Evolutionary conservation across 2,888 invertebrate genomes (phyloP).

Genomic region (Himalopsyche anomala): DNA sequence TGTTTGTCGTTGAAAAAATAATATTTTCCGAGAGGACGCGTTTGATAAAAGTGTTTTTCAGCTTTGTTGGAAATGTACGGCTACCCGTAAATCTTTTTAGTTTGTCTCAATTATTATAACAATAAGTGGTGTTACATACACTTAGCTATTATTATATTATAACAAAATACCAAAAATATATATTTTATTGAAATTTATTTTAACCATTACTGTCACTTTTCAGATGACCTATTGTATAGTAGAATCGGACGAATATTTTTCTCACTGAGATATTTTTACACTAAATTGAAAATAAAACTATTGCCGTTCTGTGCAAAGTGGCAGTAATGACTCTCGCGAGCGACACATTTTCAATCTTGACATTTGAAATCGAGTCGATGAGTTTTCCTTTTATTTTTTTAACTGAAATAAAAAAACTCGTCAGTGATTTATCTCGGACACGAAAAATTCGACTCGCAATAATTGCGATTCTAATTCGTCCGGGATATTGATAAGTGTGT

Average conservation of each 20-base stretch:
- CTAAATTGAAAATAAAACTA: background rate
- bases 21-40: background rate
- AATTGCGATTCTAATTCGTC: background rate
- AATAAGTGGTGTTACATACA: conserved; percentile 36
- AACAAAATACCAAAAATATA: conserved; percentile 43
- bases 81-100: conserved; percentile 23
- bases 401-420: conserved; percentile 23
- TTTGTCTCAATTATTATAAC: conserved; percentile 42
- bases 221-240: conserved; percentile 8
- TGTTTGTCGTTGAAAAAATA: background rate
- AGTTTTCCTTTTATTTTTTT: background rate
- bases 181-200: conserved; percentile 39
- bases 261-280: conserved; percentile 37
- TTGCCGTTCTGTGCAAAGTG: conserved; percentile 19
- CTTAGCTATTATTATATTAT: conserved; percentile 39
- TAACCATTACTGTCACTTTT: conserved; percentile 38
- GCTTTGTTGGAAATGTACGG: conserved; percentile 40
- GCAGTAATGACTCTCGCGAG: conserved; percentile 20
- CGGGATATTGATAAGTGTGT: conserved; percentile 44
- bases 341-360: conserved; percentile 36
- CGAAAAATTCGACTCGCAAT: background rate
- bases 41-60: conserved; percentile 39
- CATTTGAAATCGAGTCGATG: conserved; percentile 20
- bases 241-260: conserved; percentile 34
- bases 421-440: conserved; percentile 9